Percentiles rank a stretch among this genome's conserved stretches.
phyloP scores from a whole-genome alignment of 2,113 vertebrate genomes.

The Indri indri region DNA sequence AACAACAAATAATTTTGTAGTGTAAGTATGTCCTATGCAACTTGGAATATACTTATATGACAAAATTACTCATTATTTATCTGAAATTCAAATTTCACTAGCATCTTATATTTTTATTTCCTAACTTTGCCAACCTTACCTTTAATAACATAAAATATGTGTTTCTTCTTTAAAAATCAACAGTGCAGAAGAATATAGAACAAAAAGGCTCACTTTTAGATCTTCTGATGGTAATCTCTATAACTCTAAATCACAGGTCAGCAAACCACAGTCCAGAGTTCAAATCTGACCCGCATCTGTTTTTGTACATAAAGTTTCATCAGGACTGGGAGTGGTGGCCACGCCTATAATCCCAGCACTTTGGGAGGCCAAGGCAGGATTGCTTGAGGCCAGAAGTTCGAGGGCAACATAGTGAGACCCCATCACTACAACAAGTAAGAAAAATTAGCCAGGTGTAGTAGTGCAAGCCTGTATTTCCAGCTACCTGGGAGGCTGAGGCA shows the following conservation, averaged over 20 bases:
- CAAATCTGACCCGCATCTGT: accelerated
- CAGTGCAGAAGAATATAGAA: not conserved
- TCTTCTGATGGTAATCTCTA: not conserved
- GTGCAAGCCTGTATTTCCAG: no score
- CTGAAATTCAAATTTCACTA: not conserved
- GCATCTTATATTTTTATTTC: not conserved
- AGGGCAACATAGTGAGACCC: no score
- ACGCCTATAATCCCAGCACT: no score
- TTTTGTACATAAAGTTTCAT: no score
- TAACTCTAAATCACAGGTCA: not conserved
- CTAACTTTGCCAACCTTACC: not conserved
- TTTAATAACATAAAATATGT: not conserved
- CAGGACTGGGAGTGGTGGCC: not conserved
- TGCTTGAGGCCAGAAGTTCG: no score
- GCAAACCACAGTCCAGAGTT: not conserved
- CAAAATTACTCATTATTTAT: not conserved
- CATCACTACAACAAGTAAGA: no score
- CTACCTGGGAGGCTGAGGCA: no score
- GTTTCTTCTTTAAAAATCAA: not conserved
- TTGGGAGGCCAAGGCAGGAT: no score
- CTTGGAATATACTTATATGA: not conserved
- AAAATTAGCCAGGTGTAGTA: no score
- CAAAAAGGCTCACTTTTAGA: not conserved
- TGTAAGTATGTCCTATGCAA: not conserved
- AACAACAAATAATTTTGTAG: not conserved